Percentiles rank a stretch among this genome's conserved stretches.
These are phyloP conservation scores for Mylabris phalerata DNA, from an alignment of 1,140 invertebrate species.

Conservation along the genomic window DNA sequence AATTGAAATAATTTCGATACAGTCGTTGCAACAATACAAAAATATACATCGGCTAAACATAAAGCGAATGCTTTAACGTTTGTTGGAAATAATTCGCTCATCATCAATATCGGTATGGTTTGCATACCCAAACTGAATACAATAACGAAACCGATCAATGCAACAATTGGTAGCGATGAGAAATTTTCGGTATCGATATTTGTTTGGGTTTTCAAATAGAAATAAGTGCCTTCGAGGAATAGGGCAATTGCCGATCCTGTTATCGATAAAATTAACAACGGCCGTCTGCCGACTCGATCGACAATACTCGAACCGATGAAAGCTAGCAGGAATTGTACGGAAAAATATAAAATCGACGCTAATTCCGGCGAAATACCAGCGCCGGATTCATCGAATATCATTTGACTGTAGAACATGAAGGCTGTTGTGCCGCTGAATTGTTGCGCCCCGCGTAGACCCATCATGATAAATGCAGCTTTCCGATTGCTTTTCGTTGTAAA, in stretches of 20 bases:
- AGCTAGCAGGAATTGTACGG: slow-evolving; percentile 59
- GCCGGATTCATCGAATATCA: slow-evolving; percentile 57
- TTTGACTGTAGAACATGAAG: slow-evolving; percentile 66
- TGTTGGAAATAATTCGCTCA: slow-evolving; percentile 68
- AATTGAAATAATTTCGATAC: slow-evolving; percentile 68
- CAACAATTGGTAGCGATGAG: slow-evolving; percentile 51
- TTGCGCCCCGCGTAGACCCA: slow-evolving; percentile 63
- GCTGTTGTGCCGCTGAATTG: slow-evolving; percentile 71
- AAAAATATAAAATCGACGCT: slow-evolving; percentile 54
- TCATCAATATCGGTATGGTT: slow-evolving; percentile 63
- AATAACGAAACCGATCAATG: slow-evolving; percentile 62
- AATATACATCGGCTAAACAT: slow-evolving; percentile 61
- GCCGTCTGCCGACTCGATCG: slow-evolving; percentile 63
- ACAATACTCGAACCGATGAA: slow-evolving; percentile 57
- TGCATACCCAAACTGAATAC: slow-evolving; percentile 63
- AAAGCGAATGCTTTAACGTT: slow-evolving; percentile 62
- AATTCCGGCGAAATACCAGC: slow-evolving; percentile 37
- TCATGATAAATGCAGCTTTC: slow-evolving; percentile 56
- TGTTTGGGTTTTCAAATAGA: slow-evolving; percentile 32
- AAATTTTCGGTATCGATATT: slow-evolving; percentile 25
- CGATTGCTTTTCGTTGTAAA: slow-evolving; percentile 52
- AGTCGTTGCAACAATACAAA: slow-evolving; percentile 64
- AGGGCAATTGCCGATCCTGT: slow-evolving; percentile 49
- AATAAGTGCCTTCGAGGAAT: slow-evolving; percentile 53
- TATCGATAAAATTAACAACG: slow-evolving; percentile 57